Base-by-base conservation (phyloP, 1,140 invertebrate species). In the Ylistrum balloti region DNA sequence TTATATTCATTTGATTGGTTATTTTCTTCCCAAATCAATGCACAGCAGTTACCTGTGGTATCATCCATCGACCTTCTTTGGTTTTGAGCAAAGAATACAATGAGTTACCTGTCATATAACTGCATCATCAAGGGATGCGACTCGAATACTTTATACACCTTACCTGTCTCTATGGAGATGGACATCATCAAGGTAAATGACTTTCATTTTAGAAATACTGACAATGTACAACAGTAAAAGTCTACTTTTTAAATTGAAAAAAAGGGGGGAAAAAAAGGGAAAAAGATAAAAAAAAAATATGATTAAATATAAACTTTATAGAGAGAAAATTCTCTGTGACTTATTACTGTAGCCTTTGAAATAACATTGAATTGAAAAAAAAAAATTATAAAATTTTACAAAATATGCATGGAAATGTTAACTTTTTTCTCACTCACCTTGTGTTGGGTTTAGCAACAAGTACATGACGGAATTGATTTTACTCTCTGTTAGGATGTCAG, bases 141-240 rank as follows among this genome's bases (percentile, higher is more conserved):
- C 56, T 74, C 56, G 28, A 74, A 74, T 74, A 28, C 5, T 13
- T 74, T n/a, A 74, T 74, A 74, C 22, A 74, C 28, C 56, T 74
- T 74, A 74, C 56, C 56, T 74, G 56, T 74, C 28, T 74, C 56
- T 74, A 28, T 9, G n/a, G 41, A 13, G 41, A 45, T 17, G 10
- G 56, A 74, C n/a, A 28, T 74, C 56, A 74, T 28, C n/a, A 48
- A 74, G 56, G n/a, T 74, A 74, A 28, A 74, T 28, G 56, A 74
- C 56, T 48, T 48, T 48, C 56, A 5, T 74, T 28, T 28, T 28
- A n/a, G 11, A 74, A 28, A 28, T 74, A n/a, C 5, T 28, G 28
- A 56, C 9, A 15, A 17, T 74, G 56, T 74, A 74, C 56, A 74
- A 74, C 15, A 74, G 5, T 74, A 28, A 74, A 74, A 5, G 56